Evolutionary conservation across 1,140 invertebrate species (phyloP), one percentile per base, ranked within the genome.

Genomic region (Drosophila mauritiana): DNA sequence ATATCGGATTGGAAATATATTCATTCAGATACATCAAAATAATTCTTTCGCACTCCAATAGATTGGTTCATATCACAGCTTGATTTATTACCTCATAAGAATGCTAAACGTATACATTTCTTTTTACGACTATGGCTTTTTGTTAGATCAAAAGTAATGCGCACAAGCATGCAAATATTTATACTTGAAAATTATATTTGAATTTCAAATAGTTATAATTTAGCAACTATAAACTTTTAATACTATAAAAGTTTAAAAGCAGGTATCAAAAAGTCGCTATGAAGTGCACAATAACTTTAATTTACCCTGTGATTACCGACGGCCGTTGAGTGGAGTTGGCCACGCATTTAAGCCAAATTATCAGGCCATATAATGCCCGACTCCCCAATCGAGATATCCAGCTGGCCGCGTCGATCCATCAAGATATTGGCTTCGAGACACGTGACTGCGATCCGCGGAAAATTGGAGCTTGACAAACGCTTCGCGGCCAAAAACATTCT

Each of bases 321-420:
- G 42, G 36, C 31, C 43, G 64, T 53, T 65, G 61, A 68, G 46
- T 52, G 46, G 37, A 65, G 46, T 53, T 83, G 80, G 80, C 59
- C 72, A 83, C 76, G 80, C 80, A 84, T 80, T 84, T 82, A 77
- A 79, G 76, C 70, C 80, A 80, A 84, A 84, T 84, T 84, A 84
- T 84, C 80, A 72, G 65, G 51, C 64, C 65, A 72, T 72, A 72
- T 70, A 70, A 70, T 57, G 68, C 64, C 43, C 27, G 22, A 40
- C 36, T 46, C 43, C 36, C 67, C 65, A 53, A 69, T 69, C 63
- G 53, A 63, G 64, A 56, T 69, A 56, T 56, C 52, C 64, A 31
- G 63, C 67, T 69, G 49, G 67, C 22, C 68, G 64, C 40, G 67
- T 22, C 68, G 68, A 72, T 72, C 68, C 68, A 72, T 72, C 68